Base-by-base conservation (phyloP, 1,140 invertebrate species). In the Drosophila paulistorum region DNA sequence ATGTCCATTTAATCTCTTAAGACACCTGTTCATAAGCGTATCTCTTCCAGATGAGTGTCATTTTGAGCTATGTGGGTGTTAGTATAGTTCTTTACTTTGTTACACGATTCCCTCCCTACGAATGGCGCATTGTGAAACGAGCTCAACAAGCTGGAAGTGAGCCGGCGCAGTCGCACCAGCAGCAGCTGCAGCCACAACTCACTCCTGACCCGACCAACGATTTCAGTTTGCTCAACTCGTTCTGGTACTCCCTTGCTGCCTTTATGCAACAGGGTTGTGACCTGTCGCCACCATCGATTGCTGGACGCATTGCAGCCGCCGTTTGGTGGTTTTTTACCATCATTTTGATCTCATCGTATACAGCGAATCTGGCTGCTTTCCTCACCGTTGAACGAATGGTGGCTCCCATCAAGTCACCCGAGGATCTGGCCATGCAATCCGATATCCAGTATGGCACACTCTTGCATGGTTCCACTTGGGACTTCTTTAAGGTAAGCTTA, bases 241-340 rank as follows among this genome's bases (percentile, higher is more conserved):
- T 99, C 65, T 99, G 98, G 98, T 99, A 99, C 89, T 95, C 98
- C 0, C 92, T 99, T 35, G 98, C 98, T 10, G 98, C 98, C 9
- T 97, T 99, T 90, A 98, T 99, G 97, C 98, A 99, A 92, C 98
- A 99, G 93, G 98, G 98, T 26, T 98, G 97, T 91, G 98, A 99
- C 91, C 96, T 99, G 89, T 96, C 97, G 57, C 99, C 99, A 9
- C 96, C 97, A 95, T 99, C 93, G 93, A 93, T 93, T 62, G 90
- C 92, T 0, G 98, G 98, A 1, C 94, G 98, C 57, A 98, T 99
- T 76, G 98, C 99, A 0, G 98, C 98, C 1, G 97, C 97, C 57
- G 98, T 98, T 1, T 99, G 98, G 98, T 99, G 99, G 98, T 99
- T 99, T 93, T 99, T 99, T 92, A 99, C 98, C 0, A 94, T 99